phyloP scores from a whole-genome alignment of 2,888 invertebrate genomes.

The Drosophila meridionalis region DNA sequence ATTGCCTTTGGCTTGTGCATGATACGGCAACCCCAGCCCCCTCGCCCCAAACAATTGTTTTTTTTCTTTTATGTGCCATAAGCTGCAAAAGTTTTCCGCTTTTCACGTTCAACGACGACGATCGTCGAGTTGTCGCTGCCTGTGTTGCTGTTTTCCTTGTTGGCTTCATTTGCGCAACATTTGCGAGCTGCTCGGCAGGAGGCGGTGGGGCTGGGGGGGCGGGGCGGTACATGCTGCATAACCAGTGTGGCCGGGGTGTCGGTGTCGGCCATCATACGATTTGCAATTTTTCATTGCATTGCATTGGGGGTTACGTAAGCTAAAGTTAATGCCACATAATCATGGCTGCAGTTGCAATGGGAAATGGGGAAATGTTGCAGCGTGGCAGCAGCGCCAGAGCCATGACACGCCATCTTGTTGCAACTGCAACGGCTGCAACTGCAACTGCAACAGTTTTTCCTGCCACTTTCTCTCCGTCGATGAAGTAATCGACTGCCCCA shows the following conservation, averaged over 20 bases:
- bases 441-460: constrained; percentile 61
- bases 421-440: constrained; percentile 11
- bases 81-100: constrained; percentile 84
- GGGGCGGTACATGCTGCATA: constrained; percentile 5
- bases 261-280: constrained; percentile 72
- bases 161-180: constrained; percentile 72
- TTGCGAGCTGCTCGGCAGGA: constrained; percentile 27
- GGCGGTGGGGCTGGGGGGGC: background rate
- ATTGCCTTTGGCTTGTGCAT: constrained; percentile 9
- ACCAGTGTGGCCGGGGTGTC: constrained; percentile 43
- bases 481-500: constrained; percentile 69
- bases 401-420: constrained; percentile 75
- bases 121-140: constrained; percentile 73
- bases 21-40: background rate
- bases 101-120: constrained; percentile 85
- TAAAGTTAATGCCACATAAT: constrained; percentile 81
- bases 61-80: constrained; percentile 67
- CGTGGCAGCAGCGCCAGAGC: constrained; percentile 26
- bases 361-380: constrained; percentile 75
- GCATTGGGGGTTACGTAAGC: constrained; percentile 76
- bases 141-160: constrained; percentile 66
- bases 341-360: constrained; percentile 79
- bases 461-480: constrained; percentile 76
- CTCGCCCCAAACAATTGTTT: background rate
- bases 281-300: constrained; percentile 69